Evolutionary conservation across 1,140 invertebrate genomes (phyloP).

Genomic region (Dreissena rostriformis): DNA sequence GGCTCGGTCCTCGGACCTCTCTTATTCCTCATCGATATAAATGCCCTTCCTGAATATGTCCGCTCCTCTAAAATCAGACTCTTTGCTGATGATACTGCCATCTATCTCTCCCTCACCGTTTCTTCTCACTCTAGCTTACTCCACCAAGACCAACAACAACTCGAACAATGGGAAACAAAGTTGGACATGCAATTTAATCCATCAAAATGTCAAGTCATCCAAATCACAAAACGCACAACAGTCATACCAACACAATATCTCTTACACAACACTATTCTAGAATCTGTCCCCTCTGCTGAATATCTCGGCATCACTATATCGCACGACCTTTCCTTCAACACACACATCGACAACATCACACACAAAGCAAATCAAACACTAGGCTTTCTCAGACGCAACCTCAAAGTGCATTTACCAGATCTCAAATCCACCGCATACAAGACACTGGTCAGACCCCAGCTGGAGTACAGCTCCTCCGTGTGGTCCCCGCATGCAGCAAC

Average conservation of each 20-base stretch:
- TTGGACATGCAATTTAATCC: conserved; percentile 48
- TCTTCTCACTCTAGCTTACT: neutral
- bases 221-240: conserved; percentile 20
- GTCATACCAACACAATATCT: neutral
- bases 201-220: conserved; percentile 28
- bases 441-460: too few relatives aligned
- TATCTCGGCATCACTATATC: conserved; percentile 25
- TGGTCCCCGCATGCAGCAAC: too few relatives aligned
- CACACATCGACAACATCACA: too few relatives aligned
- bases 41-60: conserved; percentile 51
- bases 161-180: conserved; percentile 15
- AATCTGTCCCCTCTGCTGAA: conserved; percentile 15
- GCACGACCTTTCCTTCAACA: conserved; percentile 21
- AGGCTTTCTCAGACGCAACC: too few relatives aligned
- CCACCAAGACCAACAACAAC: conserved; percentile 3
- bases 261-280: neutral
- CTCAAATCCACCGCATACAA: too few relatives aligned
- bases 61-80: neutral
- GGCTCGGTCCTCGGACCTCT: conserved; percentile 59
- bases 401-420: too few relatives aligned
- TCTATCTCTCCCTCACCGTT: neutral
- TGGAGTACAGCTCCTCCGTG: too few relatives aligned
- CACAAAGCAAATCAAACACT: too few relatives aligned
- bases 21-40: conserved; percentile 58
- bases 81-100: conserved; percentile 31